A percentile compares a stretch with the other conserved stretches of the same genome.
Conservation (phyloP, 2,888 invertebrate genomes). For the Carcina quercana region DNA sequence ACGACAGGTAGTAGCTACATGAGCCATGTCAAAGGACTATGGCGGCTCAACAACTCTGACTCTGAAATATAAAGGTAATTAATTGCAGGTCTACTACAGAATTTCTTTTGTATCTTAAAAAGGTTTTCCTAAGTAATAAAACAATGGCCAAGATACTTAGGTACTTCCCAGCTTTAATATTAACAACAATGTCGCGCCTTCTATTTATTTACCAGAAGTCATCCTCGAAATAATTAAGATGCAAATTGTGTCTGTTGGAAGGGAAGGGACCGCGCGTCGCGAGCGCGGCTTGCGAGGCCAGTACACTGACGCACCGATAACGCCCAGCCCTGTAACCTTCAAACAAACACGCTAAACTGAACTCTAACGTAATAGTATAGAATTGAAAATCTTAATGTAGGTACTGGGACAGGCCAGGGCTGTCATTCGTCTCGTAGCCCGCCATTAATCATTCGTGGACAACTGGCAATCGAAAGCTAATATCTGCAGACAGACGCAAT, state of each 20-base stretch:
- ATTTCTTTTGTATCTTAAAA: neutral
- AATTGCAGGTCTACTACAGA: too few relatives aligned
- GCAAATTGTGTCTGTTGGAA: too few relatives aligned
- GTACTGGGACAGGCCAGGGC: neutral
- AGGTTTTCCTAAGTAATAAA: neutral
- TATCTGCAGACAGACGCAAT: conserved; percentile 2
- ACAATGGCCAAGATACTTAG: neutral
- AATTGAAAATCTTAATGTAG: neutral
- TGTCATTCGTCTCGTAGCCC: neutral
- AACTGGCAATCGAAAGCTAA: conserved; percentile 5
- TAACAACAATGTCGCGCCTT: too few relatives aligned
- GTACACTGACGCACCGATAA: conserved; percentile 48
- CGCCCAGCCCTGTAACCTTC: conserved; percentile 43
- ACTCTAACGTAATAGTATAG: conserved; percentile 1
- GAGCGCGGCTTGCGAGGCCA: conserved; percentile 30
- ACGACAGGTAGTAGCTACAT: too few relatives aligned
- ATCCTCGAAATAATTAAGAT: too few relatives aligned
- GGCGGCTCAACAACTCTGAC: too few relatives aligned
- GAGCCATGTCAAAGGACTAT: too few relatives aligned
- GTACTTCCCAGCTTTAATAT: neutral
- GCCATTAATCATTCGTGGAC: conserved; percentile 4
- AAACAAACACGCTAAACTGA: neutral
- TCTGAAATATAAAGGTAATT: too few relatives aligned
- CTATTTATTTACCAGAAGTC: too few relatives aligned
- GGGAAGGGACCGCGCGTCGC: conserved; percentile 15